Evolutionary conservation across 1,140 invertebrate genomes (phyloP), one percentile per base, ranked within the genome.

Genomic region (Neodiprion virginianus): DNA sequence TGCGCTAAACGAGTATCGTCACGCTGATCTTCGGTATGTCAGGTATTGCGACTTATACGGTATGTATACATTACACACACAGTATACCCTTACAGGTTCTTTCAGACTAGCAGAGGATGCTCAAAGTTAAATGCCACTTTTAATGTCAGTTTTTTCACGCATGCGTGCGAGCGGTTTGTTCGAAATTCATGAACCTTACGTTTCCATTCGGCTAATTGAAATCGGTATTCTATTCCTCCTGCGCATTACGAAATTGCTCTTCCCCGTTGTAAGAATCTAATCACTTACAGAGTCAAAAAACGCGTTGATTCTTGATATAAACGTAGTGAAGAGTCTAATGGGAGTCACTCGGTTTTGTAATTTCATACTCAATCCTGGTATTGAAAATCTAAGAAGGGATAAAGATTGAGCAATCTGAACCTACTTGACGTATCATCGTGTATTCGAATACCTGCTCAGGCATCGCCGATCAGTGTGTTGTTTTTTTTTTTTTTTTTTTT

Each of bases 1-100:
- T 77, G 78, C 77, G 72, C 77, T 85, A 85, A 86, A 78, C 73
- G 79, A 74, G 71, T 40, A 40, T 40, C 53, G 53, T 61, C 79
- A 75, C 77, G 72, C 83, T 84, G 67, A 69, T 69, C 67, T 11
- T 69, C 8, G 0, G 14, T 69, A 12, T 0, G 11, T 69, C n/a
- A 69, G 40, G 4, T 21, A 12, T 23, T 69, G 8, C 40, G 12
- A 7, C 12, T 21, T 61, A 61, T 61, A 61, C n/a, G 10, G 53
- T 61, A 61, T n/a, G 53, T n/a, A n/a, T 21, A 61, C 53, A 61
- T 11, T 61, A 11, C n/a, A 61, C 10, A 11, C 53, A 11, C 1
- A 11, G 28, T 40, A 40, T 5, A 40, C 2, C 28, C 28, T 40
- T 40, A 40, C 28, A 40, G 2, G 28, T 1, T 40, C 53, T 61